Base-by-base conservation (phyloP, 2,888 invertebrate species). In the Agonopterix alstromeriana region DNA sequence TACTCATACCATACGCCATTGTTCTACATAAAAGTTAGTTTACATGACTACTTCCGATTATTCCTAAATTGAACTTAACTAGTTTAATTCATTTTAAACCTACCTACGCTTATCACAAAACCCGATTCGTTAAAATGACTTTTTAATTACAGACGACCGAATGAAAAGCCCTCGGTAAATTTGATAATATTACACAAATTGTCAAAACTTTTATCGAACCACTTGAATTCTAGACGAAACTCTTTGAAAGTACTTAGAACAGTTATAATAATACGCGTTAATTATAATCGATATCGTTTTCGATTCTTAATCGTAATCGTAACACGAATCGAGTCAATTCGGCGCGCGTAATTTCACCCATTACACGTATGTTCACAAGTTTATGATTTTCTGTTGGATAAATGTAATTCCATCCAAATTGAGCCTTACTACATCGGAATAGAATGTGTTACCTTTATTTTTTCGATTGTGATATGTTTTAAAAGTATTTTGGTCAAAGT, bases 201-300 rank as follows among this genome's bases (percentile, higher is more conserved):
- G 69, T 70, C 60, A 56, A 38, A 83, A 82, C 71, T 82, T 82
- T 74, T 70, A 73, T 63, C 67, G 53, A 76, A 74, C 69, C 48
- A 63, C 63, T 74, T 70, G 65, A 73, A 42, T 42, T 10, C 73
- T 76, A 38, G 36, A 43, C n/a, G 73, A 73, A 81, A 78, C 77
- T 77, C 67, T 59, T 73, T 69, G 65, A 67, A 74, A 80, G 72
- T 73, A 65, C 74, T 79, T 76, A 73, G 47, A 78, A 77, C 77
- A 65, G 79, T 80, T 77, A 77, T 77, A 70, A 76, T 79, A 72
- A 77, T 76, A 73, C 71, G 66, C 70, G 71, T 74, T 80, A 74
- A 82, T 79, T 78, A 72, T 74, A 80, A 82, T 77, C 74, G 77
- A 80, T 82, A 76, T 68, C 70, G 67, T 74, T 76, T 75, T 74